These are phyloP conservation scores for Protobothrops flavoviridis DNA, from an alignment of 2,113 vertebrate genomes.

Conservation along the genomic window DNA sequence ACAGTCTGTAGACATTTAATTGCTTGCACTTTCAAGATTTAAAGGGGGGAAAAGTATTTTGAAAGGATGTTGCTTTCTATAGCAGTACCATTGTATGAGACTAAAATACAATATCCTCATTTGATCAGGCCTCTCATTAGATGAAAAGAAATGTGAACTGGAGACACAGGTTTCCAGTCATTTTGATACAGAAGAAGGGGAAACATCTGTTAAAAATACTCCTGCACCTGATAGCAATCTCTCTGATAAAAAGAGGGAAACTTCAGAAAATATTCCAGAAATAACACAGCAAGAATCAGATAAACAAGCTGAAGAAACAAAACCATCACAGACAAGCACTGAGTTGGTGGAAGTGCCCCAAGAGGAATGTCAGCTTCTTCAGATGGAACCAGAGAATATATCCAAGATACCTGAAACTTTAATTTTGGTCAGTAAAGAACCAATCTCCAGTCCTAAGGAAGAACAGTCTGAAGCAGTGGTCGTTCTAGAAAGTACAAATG, in stretches of 20 bases:
- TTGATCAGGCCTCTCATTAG: conserved; percentile 62
- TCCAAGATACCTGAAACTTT: conserved; percentile 45
- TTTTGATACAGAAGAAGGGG: conserved; percentile 55
- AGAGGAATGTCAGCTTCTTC: conserved; percentile 52
- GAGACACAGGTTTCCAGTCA: conserved; percentile 58
- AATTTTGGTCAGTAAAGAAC: conserved; percentile 41
- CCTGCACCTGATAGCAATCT: conserved; percentile 49
- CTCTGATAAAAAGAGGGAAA: conserved; percentile 58
- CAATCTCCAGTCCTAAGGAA: conserved; percentile 28
- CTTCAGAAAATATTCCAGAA: conserved; percentile 59
- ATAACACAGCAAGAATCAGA: conserved; percentile 55
- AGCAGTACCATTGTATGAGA: neutral
- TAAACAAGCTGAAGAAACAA: conserved; percentile 71
- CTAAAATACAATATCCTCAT: conserved; percentile 30
- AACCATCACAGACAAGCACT: conserved; percentile 51
- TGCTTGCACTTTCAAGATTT: neutral
- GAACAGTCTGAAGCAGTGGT: conserved; percentile 51
- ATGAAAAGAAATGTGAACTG: conserved; percentile 59
- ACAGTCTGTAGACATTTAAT: neutral
- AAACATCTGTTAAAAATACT: conserved; percentile 62
- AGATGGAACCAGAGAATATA: conserved; percentile 28
- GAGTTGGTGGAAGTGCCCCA: conserved; percentile 62
- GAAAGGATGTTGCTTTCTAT: neutral
- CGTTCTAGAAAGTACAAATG: conserved; percentile 44
- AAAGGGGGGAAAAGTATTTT: neutral